Base-by-base conservation (phyloP, 2,113 vertebrate species). In the Oreotrochilus melanogaster region DNA sequence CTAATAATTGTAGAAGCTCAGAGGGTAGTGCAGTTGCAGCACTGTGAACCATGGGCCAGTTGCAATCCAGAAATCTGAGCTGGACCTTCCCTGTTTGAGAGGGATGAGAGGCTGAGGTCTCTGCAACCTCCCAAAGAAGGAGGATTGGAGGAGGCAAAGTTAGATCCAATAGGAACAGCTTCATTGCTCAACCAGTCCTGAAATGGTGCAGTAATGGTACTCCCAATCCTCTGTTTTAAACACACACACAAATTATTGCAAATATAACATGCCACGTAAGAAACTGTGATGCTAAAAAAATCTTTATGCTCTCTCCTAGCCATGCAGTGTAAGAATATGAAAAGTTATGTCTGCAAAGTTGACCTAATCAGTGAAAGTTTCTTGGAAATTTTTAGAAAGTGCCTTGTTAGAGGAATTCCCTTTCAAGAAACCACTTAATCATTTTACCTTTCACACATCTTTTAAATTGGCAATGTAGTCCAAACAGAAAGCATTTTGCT, bases 401-500 rank as follows among this genome's bases (percentile, higher is more conserved):
- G 24, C 66, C 57, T 92, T 60, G 25, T 93, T 96, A 95, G 80
- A 95, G 54, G 56, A 70, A 91, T 88, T 89, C 91, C 54, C 86
- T 95, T 92, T 95, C 42, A 93, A 97, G 91, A 80, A 94, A 78
- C 37, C 67, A 79, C 64, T 97, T 92, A 93, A 96, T 95, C 62
- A 85, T 96, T 97, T 96, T 92, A 91, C 85, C 95, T 97, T 92
- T 93, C 54, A 72, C 96, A 58, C 50, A 65, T 91, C 79, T 92
- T 81, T 93, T 97, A 96, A 97, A 92, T 48, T 93, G 83, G 92
- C 16, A 70, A 17, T 37, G 31, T n/a, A 54, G 42, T 74, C 87
- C 95, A 94, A 95, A 89, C 61, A 93, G 81, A 95, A 97, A 94
- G 54, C 85, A 82, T 96, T 96, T 94, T 93, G 57, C 81, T 94